phyloP scores from a whole-genome alignment of 2,888 invertebrate genomes.

The Pammene aurita region DNA sequence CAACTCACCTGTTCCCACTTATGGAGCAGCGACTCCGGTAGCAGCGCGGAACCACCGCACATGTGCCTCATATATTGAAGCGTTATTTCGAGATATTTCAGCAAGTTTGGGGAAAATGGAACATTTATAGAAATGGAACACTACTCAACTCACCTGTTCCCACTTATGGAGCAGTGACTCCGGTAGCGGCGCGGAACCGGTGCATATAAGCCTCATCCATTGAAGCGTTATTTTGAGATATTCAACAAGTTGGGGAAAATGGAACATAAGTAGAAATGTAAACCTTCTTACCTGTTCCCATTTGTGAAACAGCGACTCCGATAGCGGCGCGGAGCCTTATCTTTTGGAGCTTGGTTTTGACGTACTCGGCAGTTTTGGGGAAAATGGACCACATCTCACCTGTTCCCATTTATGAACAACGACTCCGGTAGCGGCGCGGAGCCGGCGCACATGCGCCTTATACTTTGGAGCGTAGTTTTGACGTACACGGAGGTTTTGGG shows the following conservation, averaged over 20 bases:
- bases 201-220: constrained; percentile 83
- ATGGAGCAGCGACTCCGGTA: constrained; percentile 88
- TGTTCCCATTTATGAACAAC: constrained; percentile 89
- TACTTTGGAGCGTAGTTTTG: constrained; percentile 24
- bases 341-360: constrained; percentile 74
- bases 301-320: constrained; percentile 86
- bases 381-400: constrained; percentile 50
- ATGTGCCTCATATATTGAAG: too few species aligned
- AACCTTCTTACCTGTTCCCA: constrained; percentile 85
- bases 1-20: constrained; percentile 91
- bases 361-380: constrained; percentile 76
- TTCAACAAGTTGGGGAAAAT: neutral
- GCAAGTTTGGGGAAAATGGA: neutral
- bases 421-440: constrained; percentile 91
- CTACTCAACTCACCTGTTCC: too few species aligned
- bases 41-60: constrained; percentile 91
- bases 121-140: neutral
- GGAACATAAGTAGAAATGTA: neutral
- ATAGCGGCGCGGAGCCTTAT: constrained; percentile 89
- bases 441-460: constrained; percentile 87
- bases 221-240: constrained; percentile 58
- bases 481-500: neutral
- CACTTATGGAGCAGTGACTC: constrained; percentile 87
- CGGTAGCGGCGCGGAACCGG: constrained; percentile 93
- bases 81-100: neutral